Evolutionary conservation across 2,888 invertebrate genomes (phyloP), one percentile per base, ranked within the genome.

Genomic region (Metallyticus violacea): DNA sequence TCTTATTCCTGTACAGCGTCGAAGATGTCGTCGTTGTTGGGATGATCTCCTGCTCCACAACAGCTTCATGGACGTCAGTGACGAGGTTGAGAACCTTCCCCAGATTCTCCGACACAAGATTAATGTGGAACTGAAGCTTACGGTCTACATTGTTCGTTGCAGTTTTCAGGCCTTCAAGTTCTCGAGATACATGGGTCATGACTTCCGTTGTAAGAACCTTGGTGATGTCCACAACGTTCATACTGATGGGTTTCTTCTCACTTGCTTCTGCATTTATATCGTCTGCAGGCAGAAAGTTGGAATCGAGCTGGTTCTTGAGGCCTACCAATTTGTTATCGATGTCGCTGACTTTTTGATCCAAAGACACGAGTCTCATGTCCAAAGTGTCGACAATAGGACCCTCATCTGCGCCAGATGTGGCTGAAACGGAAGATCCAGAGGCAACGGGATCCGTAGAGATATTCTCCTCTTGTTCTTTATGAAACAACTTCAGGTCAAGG

Each of bases 211-310:
- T 97, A 90, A 97, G 93, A n/a, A 96, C 95, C 92, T 97, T 97
- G 2, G 96, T 96, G 87, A 96, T 96, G 92, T 97, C 97, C 85
- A 96, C 94, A 22, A 96, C 95, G 90, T 96, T 97, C 93, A 97
- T 94, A 90, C 96, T 96, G 82, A 97, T 94, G 1, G 97, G 96
- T 90, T 97, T 97, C 92, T 96, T 97, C 91, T 97, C 97, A 90
- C 97, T 97, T 0, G 97, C 97, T 91, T 97, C 97, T 0, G 96
- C 97, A 90, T 97, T 97, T 88, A 97, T 96, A 90, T 97, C 97
- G 90, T 97, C 97, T 25, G 94, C 94, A 86, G 96, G 95, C 87
- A 97, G 92, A 90, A 96, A 96, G 91, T 97, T 97, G 90, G 94
- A 96, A 90, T 97, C 97, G 89, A 97, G 94, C 91, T 97, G 97